Base-by-base conservation (phyloP, 2,797 vertebrate genomes). In the Molossus molossus region DNA sequence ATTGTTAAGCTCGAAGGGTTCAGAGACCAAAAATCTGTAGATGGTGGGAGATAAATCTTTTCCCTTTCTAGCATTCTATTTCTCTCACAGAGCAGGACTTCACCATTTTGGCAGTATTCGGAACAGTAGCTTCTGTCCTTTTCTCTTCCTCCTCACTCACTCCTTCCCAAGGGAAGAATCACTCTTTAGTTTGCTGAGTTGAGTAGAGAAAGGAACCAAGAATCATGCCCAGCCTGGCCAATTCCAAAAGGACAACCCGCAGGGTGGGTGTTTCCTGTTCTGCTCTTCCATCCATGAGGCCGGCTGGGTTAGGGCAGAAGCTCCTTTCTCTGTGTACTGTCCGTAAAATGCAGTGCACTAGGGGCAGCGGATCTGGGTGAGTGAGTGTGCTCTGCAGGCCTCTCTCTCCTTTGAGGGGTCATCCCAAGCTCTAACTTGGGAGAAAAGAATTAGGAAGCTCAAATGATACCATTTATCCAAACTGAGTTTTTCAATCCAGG, bases 391-490 rank as follows among this genome's bases (percentile, higher is more conserved):
- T 87, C 33, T 91, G 33, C 4, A 64, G 69, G 50, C 18, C 48
- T 62, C 11, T 5, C 12, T 79, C 50, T 93, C n/a, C 27, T 62
- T 80, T 80, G 18, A 29, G 7, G 9, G 11, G 21, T 79, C 53
- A 89, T 67, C 17, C 48, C 9, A 83, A 83, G 37, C 11, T 69
- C 80, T 82, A 53, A 48, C 53, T 85, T 77, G 72, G 25, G 18
- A 82, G 83, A 85, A 94, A 93, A 89, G 50, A 73, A 73, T 82
- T 86, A 45, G 50, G 81, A 84, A 87, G 48, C 20, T 60, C 77
- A 94, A 92, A 77, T 80, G 65, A 84, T 50, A 58, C 48, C n/a
- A 75, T 90, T 90, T 81, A 93, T 67, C 40, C 48, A 82, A 96
- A 18, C 55, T 20, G 40, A 73, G 25, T 69, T 87, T 64, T 92